These are phyloP conservation scores for Pituophis catenifer DNA, from an alignment of 2,113 vertebrate genomes.

Conservation along the genomic window DNA sequence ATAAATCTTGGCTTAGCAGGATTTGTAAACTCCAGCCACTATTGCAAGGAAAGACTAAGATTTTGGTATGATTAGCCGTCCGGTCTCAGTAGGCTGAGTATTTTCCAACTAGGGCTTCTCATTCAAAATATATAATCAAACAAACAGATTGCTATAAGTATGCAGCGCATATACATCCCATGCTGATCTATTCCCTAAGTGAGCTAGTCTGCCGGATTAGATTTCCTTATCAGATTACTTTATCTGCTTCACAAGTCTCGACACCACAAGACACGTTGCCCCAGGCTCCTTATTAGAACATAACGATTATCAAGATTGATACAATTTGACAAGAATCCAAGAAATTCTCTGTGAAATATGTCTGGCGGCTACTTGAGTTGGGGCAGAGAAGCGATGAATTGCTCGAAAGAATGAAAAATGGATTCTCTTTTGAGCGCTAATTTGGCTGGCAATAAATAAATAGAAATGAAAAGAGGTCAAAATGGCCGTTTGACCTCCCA, in stretches of 20 bases:
- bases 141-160: not conserved
- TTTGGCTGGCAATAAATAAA: conserved; percentile 40
- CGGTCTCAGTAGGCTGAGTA: not conserved
- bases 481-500: conserved; percentile 21
- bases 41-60: not conserved
- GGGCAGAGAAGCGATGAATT: not conserved
- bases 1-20: not conserved
- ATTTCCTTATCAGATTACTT: not conserved
- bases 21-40: not conserved
- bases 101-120: not conserved
- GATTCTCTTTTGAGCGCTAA: conserved; percentile 27
- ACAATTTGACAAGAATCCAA: conserved; percentile 28
- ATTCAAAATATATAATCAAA: not conserved
- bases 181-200: not conserved
- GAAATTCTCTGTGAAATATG: conserved; percentile 15
- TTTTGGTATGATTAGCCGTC: not conserved
- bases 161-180: not conserved
- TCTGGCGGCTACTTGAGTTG: not conserved
- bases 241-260: not conserved
- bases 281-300: not conserved
- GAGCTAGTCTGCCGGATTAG: not conserved
- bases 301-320: conserved; percentile 16
- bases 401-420: conserved; percentile 24
- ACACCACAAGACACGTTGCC: not conserved
- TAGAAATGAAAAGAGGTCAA: conserved; percentile 16